Evolutionary conservation across 1,140 invertebrate species (phyloP).

Genomic region (Drosophila subpulchrella): DNA sequence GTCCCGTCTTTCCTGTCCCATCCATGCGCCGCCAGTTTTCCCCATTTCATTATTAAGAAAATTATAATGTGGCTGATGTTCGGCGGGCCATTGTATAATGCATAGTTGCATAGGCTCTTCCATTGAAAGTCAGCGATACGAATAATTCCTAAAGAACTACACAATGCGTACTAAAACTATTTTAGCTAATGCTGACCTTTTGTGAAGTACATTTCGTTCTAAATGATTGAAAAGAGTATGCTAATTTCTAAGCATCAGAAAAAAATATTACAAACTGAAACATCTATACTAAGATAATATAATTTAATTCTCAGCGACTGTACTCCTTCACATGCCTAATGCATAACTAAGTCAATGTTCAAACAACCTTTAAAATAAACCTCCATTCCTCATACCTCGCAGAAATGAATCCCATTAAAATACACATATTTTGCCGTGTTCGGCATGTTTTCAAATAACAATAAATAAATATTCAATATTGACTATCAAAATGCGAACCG

Average conservation of each 20-base stretch:
- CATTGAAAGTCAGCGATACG: slow-evolving; percentile 39
- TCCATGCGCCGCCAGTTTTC: slow-evolving; percentile 10
- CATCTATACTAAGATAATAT: neutral
- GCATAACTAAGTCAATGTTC: slow-evolving; percentile 12
- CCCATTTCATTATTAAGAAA: slow-evolving; percentile 32
- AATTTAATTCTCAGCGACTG: slow-evolving; percentile 7
- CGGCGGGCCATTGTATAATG: slow-evolving; percentile 24
- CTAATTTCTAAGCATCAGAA: neutral
- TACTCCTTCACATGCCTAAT: neutral
- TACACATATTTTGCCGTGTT: slow-evolving; percentile 10
- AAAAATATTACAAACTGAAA: neutral
- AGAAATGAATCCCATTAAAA: slow-evolving; percentile 7
- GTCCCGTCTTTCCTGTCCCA: slow-evolving; percentile 17
- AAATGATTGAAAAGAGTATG: neutral
- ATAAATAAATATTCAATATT: slow-evolving; percentile 72
- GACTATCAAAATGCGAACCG: slow-evolving; percentile 45
- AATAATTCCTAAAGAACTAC: neutral
- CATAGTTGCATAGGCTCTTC: slow-evolving; percentile 9
- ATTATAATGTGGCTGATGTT: slow-evolving; percentile 39
- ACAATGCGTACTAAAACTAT: neutral
- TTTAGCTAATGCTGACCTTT: neutral
- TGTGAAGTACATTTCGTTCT: neutral
- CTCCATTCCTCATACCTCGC: slow-evolving; percentile 7
- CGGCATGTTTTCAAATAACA: slow-evolving; percentile 50
- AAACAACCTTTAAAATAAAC: slow-evolving; percentile 10